Conservation (phyloP, 1,140 invertebrate species). For the Papilio aristodemus region DNA sequence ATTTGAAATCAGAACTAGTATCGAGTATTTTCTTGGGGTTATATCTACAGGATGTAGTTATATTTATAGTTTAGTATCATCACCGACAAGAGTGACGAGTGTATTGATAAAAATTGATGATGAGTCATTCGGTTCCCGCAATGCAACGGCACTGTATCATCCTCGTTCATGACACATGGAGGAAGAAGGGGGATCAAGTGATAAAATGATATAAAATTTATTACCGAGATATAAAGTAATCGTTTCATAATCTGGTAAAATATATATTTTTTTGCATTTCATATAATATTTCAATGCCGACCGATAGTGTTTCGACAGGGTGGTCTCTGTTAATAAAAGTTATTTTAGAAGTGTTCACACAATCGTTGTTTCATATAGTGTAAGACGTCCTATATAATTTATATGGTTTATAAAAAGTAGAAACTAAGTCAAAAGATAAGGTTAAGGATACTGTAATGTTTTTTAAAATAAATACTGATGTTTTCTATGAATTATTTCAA, state of each 20-base stretch:
- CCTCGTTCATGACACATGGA: constrained; percentile 11
- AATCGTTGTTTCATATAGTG: too few relatives aligned
- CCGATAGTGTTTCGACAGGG: neutral
- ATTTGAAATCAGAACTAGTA: neutral
- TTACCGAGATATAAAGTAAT: neutral
- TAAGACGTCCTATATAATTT: too few relatives aligned
- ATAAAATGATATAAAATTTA: constrained; percentile 1
- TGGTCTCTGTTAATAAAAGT: neutral
- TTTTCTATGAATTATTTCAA: too few relatives aligned
- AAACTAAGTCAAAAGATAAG: too few relatives aligned
- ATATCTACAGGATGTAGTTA: constrained; percentile 7
- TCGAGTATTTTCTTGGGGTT: neutral
- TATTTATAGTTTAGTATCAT: constrained; percentile 13
- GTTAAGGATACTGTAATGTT: too few relatives aligned
- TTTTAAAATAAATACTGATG: too few relatives aligned
- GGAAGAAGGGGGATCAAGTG: constrained; percentile 11
- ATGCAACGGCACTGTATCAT: neutral
- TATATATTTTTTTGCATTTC: neutral
- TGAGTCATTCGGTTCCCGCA: constrained; percentile 11
- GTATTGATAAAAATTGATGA: constrained; percentile 14
- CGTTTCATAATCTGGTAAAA: neutral
- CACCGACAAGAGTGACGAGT: neutral
- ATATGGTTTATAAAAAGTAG: too few relatives aligned
- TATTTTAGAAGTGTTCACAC: too few relatives aligned
- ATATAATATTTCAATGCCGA: too few relatives aligned